Percentiles rank a stretch among this genome's conserved stretches.
These are phyloP conservation scores for Phacellophora camtschatica DNA, from an alignment of 30 jellyfish, hydroid and myxozoan species.

Conservation along the genomic window DNA sequence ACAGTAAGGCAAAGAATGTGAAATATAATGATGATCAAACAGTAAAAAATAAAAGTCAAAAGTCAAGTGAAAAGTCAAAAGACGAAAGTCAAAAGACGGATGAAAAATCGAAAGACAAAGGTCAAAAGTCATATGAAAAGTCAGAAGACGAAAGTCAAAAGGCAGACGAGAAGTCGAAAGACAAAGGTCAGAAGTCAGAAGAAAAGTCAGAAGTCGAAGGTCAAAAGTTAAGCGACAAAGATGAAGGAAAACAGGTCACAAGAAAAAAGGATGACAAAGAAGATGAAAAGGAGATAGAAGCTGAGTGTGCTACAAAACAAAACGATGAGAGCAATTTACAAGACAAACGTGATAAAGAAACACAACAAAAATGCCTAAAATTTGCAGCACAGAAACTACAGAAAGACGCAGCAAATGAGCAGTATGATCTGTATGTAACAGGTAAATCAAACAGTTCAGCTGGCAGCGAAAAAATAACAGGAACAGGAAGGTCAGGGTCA, in stretches of 20 bases:
- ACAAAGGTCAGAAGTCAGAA: background rate
- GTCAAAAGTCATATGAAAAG: background rate
- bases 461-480: too few relatives aligned
- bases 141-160: background rate
- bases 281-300: background rate
- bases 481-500: background rate
- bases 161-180: background rate
- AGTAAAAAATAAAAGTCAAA: background rate
- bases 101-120: background rate
- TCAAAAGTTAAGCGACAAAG: background rate
- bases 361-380: too few relatives aligned
- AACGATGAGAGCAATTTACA: background rate
- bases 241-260: background rate
- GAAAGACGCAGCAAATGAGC: slow-evolving; percentile 31
- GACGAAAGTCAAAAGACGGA: background rate
- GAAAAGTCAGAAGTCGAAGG: background rate
- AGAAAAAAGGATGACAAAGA: background rate
- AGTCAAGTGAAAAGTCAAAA: background rate
- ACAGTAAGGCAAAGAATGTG: too few relatives aligned
- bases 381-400: background rate
- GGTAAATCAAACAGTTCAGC: background rate
- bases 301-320: background rate
- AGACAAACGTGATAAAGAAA: background rate
- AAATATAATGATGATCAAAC: background rate
- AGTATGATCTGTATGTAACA: slow-evolving; percentile 12